Evolutionary conservation across 2,113 vertebrate genomes (phyloP).

Genomic region (Alectura lathami): DNA sequence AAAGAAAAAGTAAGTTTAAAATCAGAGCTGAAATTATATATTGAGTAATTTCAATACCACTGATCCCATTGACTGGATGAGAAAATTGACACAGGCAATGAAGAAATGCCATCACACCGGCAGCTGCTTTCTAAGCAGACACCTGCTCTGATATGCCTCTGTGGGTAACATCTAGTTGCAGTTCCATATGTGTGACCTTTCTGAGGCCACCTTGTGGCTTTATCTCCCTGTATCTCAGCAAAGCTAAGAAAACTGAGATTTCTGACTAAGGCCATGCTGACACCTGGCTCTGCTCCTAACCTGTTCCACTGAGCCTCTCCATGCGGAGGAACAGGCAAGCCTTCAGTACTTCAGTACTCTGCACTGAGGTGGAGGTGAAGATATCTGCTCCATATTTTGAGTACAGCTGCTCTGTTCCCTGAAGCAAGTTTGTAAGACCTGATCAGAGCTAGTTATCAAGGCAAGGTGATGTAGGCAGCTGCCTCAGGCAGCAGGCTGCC

Average conservation of each 20-base stretch:
- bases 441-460: slow-evolving; percentile 1
- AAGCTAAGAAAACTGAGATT: slow-evolving; percentile 9
- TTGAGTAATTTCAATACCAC: background rate
- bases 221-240: slow-evolving; percentile 3
- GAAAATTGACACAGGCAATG: background rate
- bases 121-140: slow-evolving; percentile 29
- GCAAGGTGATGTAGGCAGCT: slow-evolving; percentile 9
- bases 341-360: too few relatives aligned
- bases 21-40: background rate
- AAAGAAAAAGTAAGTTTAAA: slow-evolving; percentile 41
- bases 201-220: slow-evolving; percentile 20
- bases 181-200: slow-evolving; percentile 59
- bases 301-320: background rate
- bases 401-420: slow-evolving; percentile 28
- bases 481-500: background rate
- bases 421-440: background rate
- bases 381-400: slow-evolving; percentile 14
- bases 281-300: slow-evolving; percentile 41
- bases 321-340: background rate
- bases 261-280: slow-evolving; percentile 9
- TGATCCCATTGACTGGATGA: background rate
- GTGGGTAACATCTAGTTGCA: slow-evolving; percentile 13
- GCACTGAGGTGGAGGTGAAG: background rate
- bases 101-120: slow-evolving; percentile 7
- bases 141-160: slow-evolving; percentile 27